phyloP scores from a whole-genome alignment of 2,888 invertebrate species.

The Plebejus melissa region DNA sequence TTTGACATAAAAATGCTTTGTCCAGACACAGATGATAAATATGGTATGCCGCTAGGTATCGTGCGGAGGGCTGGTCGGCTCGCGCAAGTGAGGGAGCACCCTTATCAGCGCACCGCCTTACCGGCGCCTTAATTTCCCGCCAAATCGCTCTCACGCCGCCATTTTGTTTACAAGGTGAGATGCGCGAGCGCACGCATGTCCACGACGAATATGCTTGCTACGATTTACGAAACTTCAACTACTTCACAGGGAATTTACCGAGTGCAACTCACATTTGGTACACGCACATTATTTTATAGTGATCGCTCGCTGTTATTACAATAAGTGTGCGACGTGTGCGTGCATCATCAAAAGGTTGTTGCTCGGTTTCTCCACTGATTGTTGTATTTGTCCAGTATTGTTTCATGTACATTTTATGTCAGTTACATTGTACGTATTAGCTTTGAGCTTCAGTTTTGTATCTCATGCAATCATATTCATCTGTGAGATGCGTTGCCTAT shows the following conservation, averaged over 20 bases:
- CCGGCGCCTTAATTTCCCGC: conserved; percentile 85
- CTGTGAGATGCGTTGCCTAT: conserved; percentile 61
- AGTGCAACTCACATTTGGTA: neutral
- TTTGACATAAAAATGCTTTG: conserved; percentile 34
- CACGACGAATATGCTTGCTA: conserved; percentile 57
- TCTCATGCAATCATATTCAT: conserved; percentile 46
- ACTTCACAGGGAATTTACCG: neutral
- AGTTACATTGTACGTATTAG: neutral
- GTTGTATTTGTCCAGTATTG: neutral
- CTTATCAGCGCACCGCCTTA: conserved; percentile 92
- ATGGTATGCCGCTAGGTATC: conserved; percentile 85
- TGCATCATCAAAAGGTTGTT: neutral
- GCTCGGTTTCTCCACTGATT: neutral
- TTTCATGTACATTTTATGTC: neutral
- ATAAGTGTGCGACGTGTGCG: neutral
- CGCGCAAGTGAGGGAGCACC: conserved; percentile 96
- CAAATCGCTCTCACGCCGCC: conserved; percentile 74
- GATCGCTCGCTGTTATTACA: neutral
- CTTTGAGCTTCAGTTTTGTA: conserved; percentile 28
- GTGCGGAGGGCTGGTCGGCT: conserved; percentile 91
- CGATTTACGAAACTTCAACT: neutral
- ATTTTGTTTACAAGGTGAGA: conserved; percentile 78
- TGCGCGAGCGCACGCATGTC: conserved; percentile 64
- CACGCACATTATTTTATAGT: conserved; percentile 1
- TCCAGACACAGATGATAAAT: conserved; percentile 62